phyloP scores from a whole-genome alignment of 2,888 invertebrate species.

The Cynaeus angustus region DNA sequence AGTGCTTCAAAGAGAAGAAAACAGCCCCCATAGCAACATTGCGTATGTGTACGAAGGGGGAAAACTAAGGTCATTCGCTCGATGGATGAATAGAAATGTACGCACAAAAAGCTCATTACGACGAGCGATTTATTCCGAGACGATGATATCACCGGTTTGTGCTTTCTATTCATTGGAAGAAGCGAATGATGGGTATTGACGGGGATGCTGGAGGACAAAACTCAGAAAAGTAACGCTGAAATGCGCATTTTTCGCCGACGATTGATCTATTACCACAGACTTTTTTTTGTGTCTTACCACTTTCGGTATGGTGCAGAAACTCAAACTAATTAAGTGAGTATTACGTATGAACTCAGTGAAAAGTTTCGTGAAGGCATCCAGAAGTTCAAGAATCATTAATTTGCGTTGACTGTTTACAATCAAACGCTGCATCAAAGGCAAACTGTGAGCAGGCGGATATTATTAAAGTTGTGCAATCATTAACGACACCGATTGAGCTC shows the following conservation, averaged over 20 bases:
- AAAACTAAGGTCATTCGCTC: slow-evolving; percentile 41
- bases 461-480: slow-evolving; percentile 31
- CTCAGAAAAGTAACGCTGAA: slow-evolving; percentile 12
- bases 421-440: slow-evolving; percentile 8
- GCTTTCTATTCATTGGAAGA: slow-evolving; percentile 27
- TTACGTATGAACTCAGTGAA: neutral
- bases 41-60: slow-evolving; percentile 31
- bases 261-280: neutral
- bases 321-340: neutral
- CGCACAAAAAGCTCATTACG: slow-evolving; percentile 44
- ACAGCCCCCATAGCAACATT: slow-evolving; percentile 47
- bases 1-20: slow-evolving; percentile 32
- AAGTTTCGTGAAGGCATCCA: neutral
- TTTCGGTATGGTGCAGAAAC: neutral
- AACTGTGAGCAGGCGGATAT: slow-evolving; percentile 8
- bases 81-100: slow-evolving; percentile 36
- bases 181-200: slow-evolving; percentile 38
- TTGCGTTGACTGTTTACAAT: slow-evolving; percentile 11
- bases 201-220: slow-evolving; percentile 13
- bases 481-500: slow-evolving; percentile 23
- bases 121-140: slow-evolving; percentile 38
- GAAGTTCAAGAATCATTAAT: neutral
- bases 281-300: neutral
- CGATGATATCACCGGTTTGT: slow-evolving; percentile 43
- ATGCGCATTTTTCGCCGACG: slow-evolving; percentile 8